Base-by-base conservation (phyloP, 2,888 invertebrate species). In the Ennomos fuscantarius region DNA sequence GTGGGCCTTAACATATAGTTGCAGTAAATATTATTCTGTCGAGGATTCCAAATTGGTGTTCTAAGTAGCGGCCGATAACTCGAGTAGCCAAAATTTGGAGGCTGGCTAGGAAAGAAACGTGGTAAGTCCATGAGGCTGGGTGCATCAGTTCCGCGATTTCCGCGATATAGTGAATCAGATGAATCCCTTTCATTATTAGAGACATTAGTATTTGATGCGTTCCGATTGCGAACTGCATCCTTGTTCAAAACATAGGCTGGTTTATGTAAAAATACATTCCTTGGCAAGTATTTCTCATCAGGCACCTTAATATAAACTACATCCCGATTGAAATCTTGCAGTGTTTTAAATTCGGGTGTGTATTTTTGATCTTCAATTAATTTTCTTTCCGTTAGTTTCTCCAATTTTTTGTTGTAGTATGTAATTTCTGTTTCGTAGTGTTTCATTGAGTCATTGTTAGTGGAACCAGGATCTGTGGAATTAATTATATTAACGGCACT, bases 231-330 rank as follows among this genome's bases (percentile, higher is more conserved):
- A 8, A 63, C 62, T 49, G 68, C 74, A 10, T 76, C 65, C 24
- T 89, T 34, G 69, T 89, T 82, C 1, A 91, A 50, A 2, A 69
- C 68, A 68, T 88, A 89, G n/a, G 57, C 62, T 8, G 74, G 58
- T 48, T 82, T 82, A 53, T 79, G 82, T n/a, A 87, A 72, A 51
- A 72, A 76, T 47, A 90, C 72, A 63, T 82, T 83, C 60, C 76
- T 69, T 8, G 91, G 91, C 49, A 90, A 65, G 45, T 71, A 74
- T 50, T 75, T 55, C 55, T 78, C 78, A 3, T 80, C 74, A 1
- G 91, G 89, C 6, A 75, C 79, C 46, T 78, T 79, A 0, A 89
- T 53, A 24, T 74, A 74, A 1, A 84, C 73, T n/a, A 74, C 50
- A 32, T 80, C 75, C 43, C 77, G 69, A 13, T 68, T 74, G n/a